Percentiles rank a stretch among this genome's conserved stretches.
Evolutionary conservation across 2,888 invertebrate species (phyloP).

Genomic region (Nematopogon swammerdamellus): DNA sequence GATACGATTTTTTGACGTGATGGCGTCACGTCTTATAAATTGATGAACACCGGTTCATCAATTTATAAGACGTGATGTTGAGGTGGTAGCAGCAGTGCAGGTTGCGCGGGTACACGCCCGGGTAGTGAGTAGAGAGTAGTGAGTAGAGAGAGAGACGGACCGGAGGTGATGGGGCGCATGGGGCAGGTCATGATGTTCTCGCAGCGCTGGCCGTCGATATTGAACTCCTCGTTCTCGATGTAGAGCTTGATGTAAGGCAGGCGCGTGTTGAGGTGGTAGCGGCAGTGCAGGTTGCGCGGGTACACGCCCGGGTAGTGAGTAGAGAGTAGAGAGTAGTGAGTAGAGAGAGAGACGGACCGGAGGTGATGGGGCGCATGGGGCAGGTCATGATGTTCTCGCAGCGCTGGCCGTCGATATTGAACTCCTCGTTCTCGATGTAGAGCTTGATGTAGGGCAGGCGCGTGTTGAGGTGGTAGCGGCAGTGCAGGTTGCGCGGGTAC

Average conservation of each 20-base stretch:
- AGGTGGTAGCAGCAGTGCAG: constrained; percentile 88
- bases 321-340: too few relatives aligned
- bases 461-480: constrained; percentile 88
- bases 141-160: too few relatives aligned
- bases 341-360: constrained; percentile 64
- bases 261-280: constrained; percentile 84
- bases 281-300: constrained; percentile 86
- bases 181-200: constrained; percentile 95
- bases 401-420: constrained; percentile 89
- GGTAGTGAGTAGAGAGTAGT: too few relatives aligned
- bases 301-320: constrained; percentile 88
- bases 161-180: constrained; percentile 86
- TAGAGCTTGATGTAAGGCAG: constrained; percentile 87
- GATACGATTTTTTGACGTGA: too few relatives aligned
- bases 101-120: constrained; percentile 88
- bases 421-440: constrained; percentile 22
- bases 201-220: constrained; percentile 89
- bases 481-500: constrained; percentile 69
- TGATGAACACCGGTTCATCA: too few relatives aligned
- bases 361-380: constrained; percentile 87
- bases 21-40: too few relatives aligned
- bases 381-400: constrained; percentile 84
- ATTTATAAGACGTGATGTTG: constrained; percentile 82
- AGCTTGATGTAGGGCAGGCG: constrained; percentile 48
- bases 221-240: constrained; percentile 91